Evolutionary conservation across 92 coral and sea anemone genomes (phyloP).

Genomic region (Porites cylindrica): DNA sequence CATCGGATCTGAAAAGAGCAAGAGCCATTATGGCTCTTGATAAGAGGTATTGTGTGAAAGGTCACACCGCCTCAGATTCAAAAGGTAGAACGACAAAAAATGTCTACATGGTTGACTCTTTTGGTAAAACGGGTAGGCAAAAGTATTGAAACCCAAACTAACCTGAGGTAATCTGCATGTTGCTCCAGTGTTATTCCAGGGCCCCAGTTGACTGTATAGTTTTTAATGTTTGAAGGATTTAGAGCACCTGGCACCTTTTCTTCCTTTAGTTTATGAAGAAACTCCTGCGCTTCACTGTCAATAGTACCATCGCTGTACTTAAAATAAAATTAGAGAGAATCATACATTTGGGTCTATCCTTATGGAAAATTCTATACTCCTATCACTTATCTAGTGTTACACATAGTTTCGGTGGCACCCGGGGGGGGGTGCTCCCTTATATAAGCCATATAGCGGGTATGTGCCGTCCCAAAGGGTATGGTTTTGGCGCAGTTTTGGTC

Average conservation of each 20-base stretch:
- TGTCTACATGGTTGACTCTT: not conserved
- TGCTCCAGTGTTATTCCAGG: constrained; percentile 50
- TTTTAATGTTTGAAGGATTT: constrained; percentile 25
- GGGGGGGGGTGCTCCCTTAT: no score
- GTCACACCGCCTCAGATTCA: no score
- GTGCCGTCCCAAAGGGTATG: no score
- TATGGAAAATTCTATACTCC: no score
- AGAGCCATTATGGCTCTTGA: no score
- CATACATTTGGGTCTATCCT: no score
- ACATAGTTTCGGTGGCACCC: no score
- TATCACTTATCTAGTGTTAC: no score
- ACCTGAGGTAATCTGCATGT: constrained; percentile 53
- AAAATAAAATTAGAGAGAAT: not conserved
- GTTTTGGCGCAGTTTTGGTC: no score
- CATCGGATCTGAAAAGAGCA: no score
- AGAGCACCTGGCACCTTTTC: constrained; percentile 33
- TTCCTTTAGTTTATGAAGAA: constrained; percentile 46
- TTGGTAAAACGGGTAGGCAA: not conserved
- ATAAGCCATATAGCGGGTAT: no score
- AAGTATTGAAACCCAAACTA: not conserved
- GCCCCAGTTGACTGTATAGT: constrained; percentile 48
- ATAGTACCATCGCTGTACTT: constrained; percentile 35
- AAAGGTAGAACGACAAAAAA: not conserved
- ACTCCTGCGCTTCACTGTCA: constrained; percentile 34
- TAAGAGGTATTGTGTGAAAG: no score